These are phyloP conservation scores for Morone saxatilis DNA, from an alignment of 2,113 vertebrate species.

Conservation along the genomic window DNA sequence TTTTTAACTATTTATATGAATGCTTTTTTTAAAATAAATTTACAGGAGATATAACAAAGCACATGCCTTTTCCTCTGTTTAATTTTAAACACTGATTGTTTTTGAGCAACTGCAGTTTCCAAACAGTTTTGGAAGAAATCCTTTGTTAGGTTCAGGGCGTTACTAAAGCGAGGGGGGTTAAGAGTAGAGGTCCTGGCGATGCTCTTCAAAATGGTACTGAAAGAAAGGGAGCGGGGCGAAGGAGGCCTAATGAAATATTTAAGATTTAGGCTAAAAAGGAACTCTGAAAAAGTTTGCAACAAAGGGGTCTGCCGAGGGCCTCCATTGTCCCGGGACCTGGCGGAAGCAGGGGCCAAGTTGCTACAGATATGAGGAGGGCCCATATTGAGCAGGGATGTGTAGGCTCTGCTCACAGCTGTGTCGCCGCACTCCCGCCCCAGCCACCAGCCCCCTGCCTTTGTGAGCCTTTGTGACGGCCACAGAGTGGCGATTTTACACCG, in stretches of 20 bases:
- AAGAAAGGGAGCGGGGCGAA: conserved; percentile 71
- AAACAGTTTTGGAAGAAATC: conserved; percentile 77
- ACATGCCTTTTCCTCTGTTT: conserved; percentile 52
- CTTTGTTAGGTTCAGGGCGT: conserved; percentile 80
- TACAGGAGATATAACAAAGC: not conserved
- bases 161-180: conserved; percentile 52
- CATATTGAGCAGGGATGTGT: conserved; percentile 89
- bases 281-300: conserved; percentile 85
- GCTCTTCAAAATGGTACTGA: conserved; percentile 72
- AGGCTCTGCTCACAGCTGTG: conserved; percentile 94
- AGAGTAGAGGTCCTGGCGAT: conserved; percentile 62
- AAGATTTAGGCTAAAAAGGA: conserved; percentile 87
- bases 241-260: conserved; percentile 92
- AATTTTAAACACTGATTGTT: conserved; percentile 74
- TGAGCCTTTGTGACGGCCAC: conserved; percentile 86
- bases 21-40: not conserved
- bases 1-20: not conserved
- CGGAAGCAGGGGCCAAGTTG: conserved; percentile 86
- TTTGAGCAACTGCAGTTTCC: conserved; percentile 73
- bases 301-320: conserved; percentile 84
- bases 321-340: conserved; percentile 82
- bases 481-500: conserved; percentile 88
- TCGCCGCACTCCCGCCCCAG: conserved; percentile 82
- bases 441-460: conserved; percentile 92
- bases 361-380: conserved; percentile 88